Conservation (phyloP, 1,140 invertebrate genomes). For the Nylanderia fulva region DNA sequence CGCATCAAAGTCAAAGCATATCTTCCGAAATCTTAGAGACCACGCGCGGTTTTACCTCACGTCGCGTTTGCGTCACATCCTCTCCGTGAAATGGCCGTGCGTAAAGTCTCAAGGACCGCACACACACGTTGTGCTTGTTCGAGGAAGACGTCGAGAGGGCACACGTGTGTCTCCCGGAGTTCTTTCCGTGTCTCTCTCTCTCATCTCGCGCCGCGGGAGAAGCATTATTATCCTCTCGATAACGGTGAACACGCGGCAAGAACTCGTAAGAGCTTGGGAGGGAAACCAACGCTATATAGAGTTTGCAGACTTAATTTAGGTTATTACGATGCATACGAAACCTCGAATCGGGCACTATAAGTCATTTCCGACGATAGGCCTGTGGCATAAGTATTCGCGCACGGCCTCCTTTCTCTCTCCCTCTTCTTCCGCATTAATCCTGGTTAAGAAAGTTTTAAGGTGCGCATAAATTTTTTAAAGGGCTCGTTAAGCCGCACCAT, state of each 20-base stretch:
- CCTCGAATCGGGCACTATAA: conserved; percentile 65
- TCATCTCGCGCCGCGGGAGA: conserved; percentile 34
- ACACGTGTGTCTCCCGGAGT: conserved; percentile 31
- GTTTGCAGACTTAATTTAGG: conserved; percentile 71
- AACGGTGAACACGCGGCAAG: conserved; percentile 57
- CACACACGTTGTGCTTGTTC: conserved; percentile 32
- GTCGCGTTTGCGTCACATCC: conserved; percentile 42
- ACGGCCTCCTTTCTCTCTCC: conserved; percentile 17
- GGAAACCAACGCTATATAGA: not conserved
- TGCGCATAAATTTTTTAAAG: conserved; percentile 66
- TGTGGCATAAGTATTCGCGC: conserved; percentile 49
- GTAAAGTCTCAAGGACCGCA: conserved; percentile 50
- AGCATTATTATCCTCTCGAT: conserved; percentile 65
- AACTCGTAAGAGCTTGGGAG: not conserved
- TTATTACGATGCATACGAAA: conserved; percentile 68
- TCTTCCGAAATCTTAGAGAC: conserved; percentile 17
- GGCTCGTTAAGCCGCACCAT: conserved; percentile 39
- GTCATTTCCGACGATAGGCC: conserved; percentile 71
- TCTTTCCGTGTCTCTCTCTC: conserved; percentile 5
- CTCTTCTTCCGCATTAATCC: conserved; percentile 57
- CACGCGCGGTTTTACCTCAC: conserved; percentile 6
- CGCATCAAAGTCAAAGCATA: conserved; percentile 11
- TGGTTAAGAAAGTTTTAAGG: conserved; percentile 63
- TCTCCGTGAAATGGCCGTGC: conserved; percentile 12
- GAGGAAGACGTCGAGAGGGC: conserved; percentile 34